Conservation (phyloP, 2,888 invertebrate genomes). For the Trichacis sp. region DNA sequence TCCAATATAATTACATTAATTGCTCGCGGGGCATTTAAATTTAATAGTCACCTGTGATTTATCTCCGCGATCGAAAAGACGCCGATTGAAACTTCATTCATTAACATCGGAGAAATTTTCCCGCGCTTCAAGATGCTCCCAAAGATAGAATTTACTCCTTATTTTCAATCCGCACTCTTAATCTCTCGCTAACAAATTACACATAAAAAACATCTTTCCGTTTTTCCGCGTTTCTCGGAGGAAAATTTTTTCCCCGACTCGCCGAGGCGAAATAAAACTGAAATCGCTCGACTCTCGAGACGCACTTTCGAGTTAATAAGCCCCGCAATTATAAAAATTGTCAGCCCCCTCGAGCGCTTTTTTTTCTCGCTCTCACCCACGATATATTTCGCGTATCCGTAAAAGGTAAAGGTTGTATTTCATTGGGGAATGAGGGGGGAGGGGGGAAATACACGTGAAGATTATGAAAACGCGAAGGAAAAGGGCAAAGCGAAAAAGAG, state of each 20-base stretch:
- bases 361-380: conserved; percentile 1
- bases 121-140: too few species aligned
- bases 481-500: conserved; percentile 15
- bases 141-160: too few species aligned
- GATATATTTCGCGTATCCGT: background rate
- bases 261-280: background rate
- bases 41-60: background rate
- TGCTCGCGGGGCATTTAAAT: background rate
- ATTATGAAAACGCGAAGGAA: background rate
- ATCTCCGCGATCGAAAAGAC: background rate
- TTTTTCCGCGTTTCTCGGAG: too few species aligned
- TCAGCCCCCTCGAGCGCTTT: conserved; percentile 14
- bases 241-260: background rate
- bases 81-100: background rate
- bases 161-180: too few species aligned
- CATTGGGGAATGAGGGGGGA: conserved; percentile 8
- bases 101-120: background rate
- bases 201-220: too few species aligned
- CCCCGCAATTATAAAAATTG: conserved; percentile 33
- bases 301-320: conserved; percentile 37
- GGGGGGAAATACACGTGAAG: background rate
- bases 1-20: conserved; percentile 3
- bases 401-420: conserved; percentile 9
- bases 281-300: conserved; percentile 25
- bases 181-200: too few species aligned